phyloP scores from a whole-genome alignment of 1,140 invertebrate genomes.

The Vanessa atalanta region DNA sequence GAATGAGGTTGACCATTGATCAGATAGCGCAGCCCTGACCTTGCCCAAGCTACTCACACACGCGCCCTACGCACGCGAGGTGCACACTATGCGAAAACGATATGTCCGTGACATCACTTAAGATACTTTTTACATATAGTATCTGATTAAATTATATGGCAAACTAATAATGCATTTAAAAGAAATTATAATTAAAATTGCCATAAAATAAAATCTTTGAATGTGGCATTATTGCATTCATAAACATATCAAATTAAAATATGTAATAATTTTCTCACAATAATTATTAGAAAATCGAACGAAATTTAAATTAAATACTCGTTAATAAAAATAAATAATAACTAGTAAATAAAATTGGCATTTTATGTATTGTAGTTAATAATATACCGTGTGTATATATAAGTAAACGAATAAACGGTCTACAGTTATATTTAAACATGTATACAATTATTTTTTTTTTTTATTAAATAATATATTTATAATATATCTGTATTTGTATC shows the following conservation, averaged over 20 bases:
- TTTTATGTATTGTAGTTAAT: constrained; percentile 21
- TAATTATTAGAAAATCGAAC: constrained; percentile 15
- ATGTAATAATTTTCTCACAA: constrained; percentile 19
- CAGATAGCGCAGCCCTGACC: constrained; percentile 76
- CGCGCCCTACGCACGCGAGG: constrained; percentile 54
- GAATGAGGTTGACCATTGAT: constrained; percentile 74
- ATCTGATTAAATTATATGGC: no score
- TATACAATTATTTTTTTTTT: not conserved
- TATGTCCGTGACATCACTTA: constrained; percentile 6
- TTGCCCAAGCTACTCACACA: constrained; percentile 73
- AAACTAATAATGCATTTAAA: no score
- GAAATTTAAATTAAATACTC: constrained; percentile 1
- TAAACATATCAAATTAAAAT: constrained; percentile 11
- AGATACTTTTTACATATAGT: not conserved
- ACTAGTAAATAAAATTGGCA: constrained; percentile 21
- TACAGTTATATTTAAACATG: not conserved
- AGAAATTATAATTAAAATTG: no score
- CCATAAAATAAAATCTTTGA: not conserved
- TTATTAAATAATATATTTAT: not conserved
- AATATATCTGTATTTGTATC: not conserved
- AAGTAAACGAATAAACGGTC: not conserved
- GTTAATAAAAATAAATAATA: constrained; percentile 26
- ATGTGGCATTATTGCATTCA: constrained; percentile 13
- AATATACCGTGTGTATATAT: constrained; percentile 22
- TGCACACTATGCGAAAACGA: constrained; percentile 39